Percentiles rank a stretch among this genome's conserved stretches.
Evolutionary conservation across 1,140 invertebrate genomes (phyloP).

Genomic region (Drosophila bocqueti): DNA sequence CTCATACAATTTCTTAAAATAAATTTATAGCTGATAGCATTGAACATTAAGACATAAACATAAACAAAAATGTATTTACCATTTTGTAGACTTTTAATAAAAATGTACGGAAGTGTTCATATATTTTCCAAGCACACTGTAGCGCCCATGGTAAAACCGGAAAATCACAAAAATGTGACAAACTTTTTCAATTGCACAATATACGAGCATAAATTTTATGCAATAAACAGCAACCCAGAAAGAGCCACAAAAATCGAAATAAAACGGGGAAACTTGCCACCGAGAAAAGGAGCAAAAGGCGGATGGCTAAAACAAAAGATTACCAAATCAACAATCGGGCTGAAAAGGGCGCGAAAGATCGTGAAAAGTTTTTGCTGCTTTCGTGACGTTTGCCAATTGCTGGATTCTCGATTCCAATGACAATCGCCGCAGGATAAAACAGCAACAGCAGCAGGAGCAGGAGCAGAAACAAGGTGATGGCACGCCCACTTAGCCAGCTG

Average conservation of each 20-base stretch:
- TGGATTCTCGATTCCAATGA: slow-evolving; percentile 79
- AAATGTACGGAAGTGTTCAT: not conserved
- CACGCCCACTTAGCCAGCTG: slow-evolving; percentile 72
- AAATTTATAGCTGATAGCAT: fast-evolving
- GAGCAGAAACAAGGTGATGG: slow-evolving; percentile 54
- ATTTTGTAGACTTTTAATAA: not conserved
- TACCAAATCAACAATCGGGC: slow-evolving; percentile 54
- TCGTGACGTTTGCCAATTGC: slow-evolving; percentile 80
- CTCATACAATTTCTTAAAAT: not conserved
- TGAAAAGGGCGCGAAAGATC: slow-evolving; percentile 31
- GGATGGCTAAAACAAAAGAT: slow-evolving; percentile 40
- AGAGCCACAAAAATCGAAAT: slow-evolving; percentile 20
- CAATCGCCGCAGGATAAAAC: slow-evolving; percentile 56
- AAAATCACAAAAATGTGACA: slow-evolving; percentile 53
- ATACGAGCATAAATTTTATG: slow-evolving; percentile 67
- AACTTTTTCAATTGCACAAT: slow-evolving; percentile 72
- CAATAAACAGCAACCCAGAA: slow-evolving; percentile 62
- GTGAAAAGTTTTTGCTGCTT: slow-evolving; percentile 65
- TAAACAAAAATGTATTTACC: not conserved
- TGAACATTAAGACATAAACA: not conserved
- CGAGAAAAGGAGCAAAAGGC: slow-evolving; percentile 41
- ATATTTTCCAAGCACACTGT: slow-evolving; percentile 11
- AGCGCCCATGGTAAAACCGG: not conserved
- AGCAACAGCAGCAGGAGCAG: slow-evolving; percentile 11
- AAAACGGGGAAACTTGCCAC: slow-evolving; percentile 21